A percentile compares a stretch with the other conserved stretches of the same genome.
Evolutionary conservation across 1,140 invertebrate species (phyloP).

Genomic region (Apis laboriosa): DNA sequence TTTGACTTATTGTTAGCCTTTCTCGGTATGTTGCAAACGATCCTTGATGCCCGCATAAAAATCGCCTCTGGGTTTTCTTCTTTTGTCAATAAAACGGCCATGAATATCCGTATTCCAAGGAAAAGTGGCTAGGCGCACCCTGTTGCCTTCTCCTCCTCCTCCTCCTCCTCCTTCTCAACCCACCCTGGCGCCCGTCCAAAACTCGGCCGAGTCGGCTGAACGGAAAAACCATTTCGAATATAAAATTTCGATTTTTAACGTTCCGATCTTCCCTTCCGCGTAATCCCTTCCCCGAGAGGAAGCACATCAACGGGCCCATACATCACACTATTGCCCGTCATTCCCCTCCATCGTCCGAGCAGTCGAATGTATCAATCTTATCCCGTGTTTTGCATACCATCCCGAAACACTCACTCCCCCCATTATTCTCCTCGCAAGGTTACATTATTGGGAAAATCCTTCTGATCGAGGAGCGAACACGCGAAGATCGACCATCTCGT

Average conservation of each 20-base stretch:
- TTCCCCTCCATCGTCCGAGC: not conserved
- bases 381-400: not conserved
- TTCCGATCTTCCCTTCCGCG: not conserved
- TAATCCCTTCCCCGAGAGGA: not conserved
- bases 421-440: not conserved
- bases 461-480: not conserved
- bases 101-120: conserved; percentile 52
- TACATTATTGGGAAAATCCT: too few species aligned
- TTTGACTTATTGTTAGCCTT: conserved; percentile 67
- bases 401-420: not conserved
- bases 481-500: not conserved
- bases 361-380: conserved; percentile 36
- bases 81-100: conserved; percentile 50
- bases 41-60: conserved; percentile 54
- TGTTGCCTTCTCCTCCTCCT: not conserved
- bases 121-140: conserved; percentile 13
- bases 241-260: conserved; percentile 41
- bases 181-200: conserved; percentile 30
- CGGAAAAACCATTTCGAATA: not conserved
- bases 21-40: conserved; percentile 60
- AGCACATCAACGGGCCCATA: conserved; percentile 36
- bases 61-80: conserved; percentile 35
- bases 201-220: not conserved
- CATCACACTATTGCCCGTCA: conserved; percentile 28
- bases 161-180: not conserved